Conservation (phyloP, 2,797 vertebrate genomes). For the Synanceia verrucosa region DNA sequence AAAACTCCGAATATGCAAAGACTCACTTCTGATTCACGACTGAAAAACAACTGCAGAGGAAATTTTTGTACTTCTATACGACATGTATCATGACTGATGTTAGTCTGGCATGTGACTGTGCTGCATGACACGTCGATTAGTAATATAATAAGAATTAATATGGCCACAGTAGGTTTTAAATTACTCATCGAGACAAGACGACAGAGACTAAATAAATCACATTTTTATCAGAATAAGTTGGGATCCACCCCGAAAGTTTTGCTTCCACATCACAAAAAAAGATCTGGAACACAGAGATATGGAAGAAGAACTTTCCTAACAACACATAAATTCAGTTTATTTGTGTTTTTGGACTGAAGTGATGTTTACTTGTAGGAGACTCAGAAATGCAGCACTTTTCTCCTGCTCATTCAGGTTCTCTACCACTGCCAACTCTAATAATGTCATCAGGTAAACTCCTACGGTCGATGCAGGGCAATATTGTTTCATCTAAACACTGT, state of each 20-base stretch:
- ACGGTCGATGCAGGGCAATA: background rate
- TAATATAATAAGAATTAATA: no score
- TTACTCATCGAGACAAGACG: background rate
- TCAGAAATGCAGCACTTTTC: background rate
- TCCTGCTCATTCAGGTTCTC: background rate
- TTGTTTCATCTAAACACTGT: background rate
- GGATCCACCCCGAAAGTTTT: no score
- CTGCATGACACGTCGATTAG: background rate
- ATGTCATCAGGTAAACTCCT: slow-evolving; percentile 35
- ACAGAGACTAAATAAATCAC: no score
- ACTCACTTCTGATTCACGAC: background rate
- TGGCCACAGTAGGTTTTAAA: no score
- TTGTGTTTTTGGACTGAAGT: slow-evolving; percentile 19
- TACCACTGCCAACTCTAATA: slow-evolving; percentile 10
- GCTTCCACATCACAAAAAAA: background rate
- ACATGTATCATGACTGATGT: background rate
- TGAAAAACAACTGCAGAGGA: background rate
- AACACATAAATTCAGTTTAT: slow-evolving; percentile 6
- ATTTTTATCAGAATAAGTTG: no score
- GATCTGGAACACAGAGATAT: background rate
- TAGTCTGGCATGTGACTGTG: background rate
- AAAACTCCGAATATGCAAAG: slow-evolving; percentile 32
- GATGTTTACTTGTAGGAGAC: slow-evolving; percentile 15
- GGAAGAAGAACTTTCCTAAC: background rate
- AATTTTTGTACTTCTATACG: background rate